Evolutionary conservation across 1,140 invertebrate genomes (phyloP), one percentile per base, ranked within the genome.

Genomic region (Atta texana): DNA sequence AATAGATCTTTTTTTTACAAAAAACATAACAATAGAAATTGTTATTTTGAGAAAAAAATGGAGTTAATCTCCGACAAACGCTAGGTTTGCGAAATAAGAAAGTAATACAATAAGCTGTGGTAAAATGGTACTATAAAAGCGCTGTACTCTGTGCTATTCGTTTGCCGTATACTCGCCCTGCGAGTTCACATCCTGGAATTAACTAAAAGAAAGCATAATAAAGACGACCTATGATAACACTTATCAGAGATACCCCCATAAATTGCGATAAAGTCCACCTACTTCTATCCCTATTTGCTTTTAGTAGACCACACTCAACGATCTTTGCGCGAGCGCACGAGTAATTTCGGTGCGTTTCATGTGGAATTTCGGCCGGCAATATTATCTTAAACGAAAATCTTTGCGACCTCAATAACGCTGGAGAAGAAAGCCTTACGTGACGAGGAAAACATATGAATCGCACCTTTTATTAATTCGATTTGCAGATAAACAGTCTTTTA

Each of bases 191-290:
- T 28, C 44, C n/a, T 34, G 39, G 49, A 86, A 86, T 86, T 80
- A 86, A 78, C 51, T 81, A 69, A 81, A 69, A 81, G 63, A 81
- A 81, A 68, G 75, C 64, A 81, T 69, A 80, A 86, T 80, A 86
- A 86, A 86, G 75, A 57, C 76, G 51, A 59, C 39, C 63, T 59
- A 68, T 86, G 85, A 71, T 86, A 86, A 61, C n/a, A 86, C 85
- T 86, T 86, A 81, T 81, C 85, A 44, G n/a, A 14, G 64, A 28
- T 24, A 69, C 14, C 12, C 71, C 49, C 59, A 14, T 84, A 84
- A 84, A 84, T 72, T 53, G n/a, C n/a, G 81, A 85, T 76, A 85
- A 85, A 85, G 59, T 59, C 24, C 71, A 49, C 16, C n/a, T 24
- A 49, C 39, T 71, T 57, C 64, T 24, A 28, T 34, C 64, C 64